Evolutionary conservation across 2,113 vertebrate genomes (phyloP).

Genomic region (Poicephalus gulielmi): DNA sequence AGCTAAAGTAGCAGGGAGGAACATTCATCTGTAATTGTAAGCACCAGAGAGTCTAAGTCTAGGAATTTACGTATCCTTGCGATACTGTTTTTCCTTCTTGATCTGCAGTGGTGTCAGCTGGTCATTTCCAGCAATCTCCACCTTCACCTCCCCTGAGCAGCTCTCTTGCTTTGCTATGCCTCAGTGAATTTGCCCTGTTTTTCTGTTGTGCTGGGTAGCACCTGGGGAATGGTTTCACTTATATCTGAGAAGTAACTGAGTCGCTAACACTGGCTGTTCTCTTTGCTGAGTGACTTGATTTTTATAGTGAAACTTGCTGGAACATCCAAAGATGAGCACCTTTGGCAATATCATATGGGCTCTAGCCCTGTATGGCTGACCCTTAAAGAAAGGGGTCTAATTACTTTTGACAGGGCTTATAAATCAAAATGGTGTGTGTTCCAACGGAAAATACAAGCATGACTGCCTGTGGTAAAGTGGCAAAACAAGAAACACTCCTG

Average conservation of each 20-base stretch:
- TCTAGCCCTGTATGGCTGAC: not conserved
- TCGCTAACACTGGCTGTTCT: not conserved
- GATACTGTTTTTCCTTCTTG: not conserved
- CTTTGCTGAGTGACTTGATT: not conserved
- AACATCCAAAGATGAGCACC: not conserved
- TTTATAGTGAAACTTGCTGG: not conserved
- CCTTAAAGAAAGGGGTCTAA: not conserved
- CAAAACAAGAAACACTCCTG: not conserved
- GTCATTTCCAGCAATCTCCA: not conserved
- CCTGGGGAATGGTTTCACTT: not conserved
- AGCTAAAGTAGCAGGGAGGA: not conserved
- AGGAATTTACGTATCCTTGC: not conserved
- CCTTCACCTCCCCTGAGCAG: not conserved
- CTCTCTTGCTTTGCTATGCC: not conserved
- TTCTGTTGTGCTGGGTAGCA: not conserved
- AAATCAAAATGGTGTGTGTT: not conserved
- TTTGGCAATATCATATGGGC: not conserved
- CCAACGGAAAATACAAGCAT: not conserved
- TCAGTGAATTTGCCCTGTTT: not conserved
- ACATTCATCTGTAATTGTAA: not conserved
- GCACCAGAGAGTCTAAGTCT: not conserved
- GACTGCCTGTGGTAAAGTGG: not conserved
- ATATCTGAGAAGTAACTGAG: not conserved
- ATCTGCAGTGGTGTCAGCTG: not conserved
- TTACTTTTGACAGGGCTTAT: not conserved